These are phyloP conservation scores for Cistogaster globosa DNA, from an alignment of 2,888 invertebrate species.

Conservation along the genomic window DNA sequence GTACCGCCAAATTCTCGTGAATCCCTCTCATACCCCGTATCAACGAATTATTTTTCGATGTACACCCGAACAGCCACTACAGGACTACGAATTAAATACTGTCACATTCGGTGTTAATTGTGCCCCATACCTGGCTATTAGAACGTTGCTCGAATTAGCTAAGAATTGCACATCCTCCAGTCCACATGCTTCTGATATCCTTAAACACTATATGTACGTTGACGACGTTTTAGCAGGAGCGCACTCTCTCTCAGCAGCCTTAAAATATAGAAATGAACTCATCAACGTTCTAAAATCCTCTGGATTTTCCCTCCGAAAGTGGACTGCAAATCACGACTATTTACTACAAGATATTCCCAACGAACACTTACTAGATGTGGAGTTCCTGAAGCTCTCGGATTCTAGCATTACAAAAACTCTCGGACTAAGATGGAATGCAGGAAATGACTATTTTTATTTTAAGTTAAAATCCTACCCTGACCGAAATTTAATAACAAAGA, in stretches of 20 bases:
- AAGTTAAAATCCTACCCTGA: neutral
- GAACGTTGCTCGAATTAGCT: neutral
- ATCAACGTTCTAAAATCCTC: neutral
- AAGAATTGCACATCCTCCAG: neutral
- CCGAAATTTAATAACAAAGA: neutral
- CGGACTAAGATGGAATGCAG: neutral
- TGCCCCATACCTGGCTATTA: neutral
- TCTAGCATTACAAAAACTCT: no score
- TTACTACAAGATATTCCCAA: no score
- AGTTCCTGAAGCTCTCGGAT: no score
- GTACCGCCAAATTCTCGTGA: neutral
- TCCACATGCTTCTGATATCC: neutral
- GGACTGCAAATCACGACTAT: no score
- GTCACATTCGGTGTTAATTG: neutral
- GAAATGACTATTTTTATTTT: conserved; percentile 7
- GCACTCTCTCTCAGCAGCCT: neutral
- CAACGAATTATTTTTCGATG: neutral
- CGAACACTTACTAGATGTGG: no score
- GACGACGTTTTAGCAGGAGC: neutral
- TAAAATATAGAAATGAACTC: neutral
- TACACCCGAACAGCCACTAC: neutral
- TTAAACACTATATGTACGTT: neutral
- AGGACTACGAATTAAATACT: neutral
- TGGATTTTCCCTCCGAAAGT: no score
- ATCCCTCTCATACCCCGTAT: neutral